These are phyloP conservation scores for Agelaius tricolor DNA, from an alignment of 2,113 vertebrate genomes.

Conservation along the genomic window DNA sequence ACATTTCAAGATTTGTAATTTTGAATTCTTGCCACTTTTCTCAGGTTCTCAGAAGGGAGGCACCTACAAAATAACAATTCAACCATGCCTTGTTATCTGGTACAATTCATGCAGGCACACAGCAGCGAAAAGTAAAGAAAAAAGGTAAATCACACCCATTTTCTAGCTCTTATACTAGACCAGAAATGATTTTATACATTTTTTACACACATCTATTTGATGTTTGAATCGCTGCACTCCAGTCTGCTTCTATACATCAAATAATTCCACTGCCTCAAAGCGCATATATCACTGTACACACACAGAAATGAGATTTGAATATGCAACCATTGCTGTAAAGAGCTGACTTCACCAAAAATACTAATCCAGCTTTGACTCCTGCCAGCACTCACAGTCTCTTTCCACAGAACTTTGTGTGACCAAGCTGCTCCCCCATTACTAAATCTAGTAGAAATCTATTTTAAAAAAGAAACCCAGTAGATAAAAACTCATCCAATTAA, in stretches of 20 bases:
- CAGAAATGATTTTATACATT: neutral
- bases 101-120: neutral
- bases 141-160: neutral
- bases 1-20: neutral
- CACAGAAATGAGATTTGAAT: neutral
- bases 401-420: neutral
- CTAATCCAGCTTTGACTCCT: neutral
- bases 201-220: neutral
- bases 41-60: neutral
- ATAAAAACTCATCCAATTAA: neutral
- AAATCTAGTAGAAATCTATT: neutral
- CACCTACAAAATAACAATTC: neutral
- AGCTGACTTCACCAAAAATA: neutral
- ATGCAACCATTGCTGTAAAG: neutral
- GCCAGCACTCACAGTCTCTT: neutral
- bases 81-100: neutral
- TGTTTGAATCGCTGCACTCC: rapidly evolving
- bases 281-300: neutral
- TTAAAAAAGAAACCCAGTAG: neutral
- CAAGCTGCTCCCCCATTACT: neutral
- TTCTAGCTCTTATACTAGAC: neutral
- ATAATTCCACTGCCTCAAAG: neutral
- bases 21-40: neutral
- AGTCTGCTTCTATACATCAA: neutral
- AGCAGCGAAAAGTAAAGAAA: rapidly evolving